Conservation (phyloP, 2,113 vertebrate genomes). For the Oryzias curvinotus region DNA sequence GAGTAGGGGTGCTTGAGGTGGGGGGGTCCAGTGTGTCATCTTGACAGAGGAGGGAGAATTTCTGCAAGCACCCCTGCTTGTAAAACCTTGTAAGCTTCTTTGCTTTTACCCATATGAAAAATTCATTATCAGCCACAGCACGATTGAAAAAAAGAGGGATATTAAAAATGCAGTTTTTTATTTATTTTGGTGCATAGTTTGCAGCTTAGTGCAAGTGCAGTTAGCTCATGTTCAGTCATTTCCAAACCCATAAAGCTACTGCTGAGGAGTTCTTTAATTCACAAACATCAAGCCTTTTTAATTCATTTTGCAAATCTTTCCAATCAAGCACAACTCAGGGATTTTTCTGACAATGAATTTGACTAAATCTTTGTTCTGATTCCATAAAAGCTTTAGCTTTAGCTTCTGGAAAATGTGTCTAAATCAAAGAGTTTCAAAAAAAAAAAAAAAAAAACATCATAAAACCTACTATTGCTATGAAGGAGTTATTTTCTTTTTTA, state of each 20-base stretch:
- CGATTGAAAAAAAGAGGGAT: slow-evolving; percentile 14
- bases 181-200: slow-evolving; percentile 9
- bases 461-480: too few species aligned
- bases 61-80: slow-evolving; percentile 37
- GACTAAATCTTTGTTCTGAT: too few species aligned
- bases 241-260: neutral
- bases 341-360: too few species aligned
- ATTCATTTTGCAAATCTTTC: too few species aligned
- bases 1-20: neutral
- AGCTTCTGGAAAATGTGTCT: too few species aligned
- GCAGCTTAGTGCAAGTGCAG: neutral
- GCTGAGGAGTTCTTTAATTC: too few species aligned
- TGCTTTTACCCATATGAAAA: slow-evolving; percentile 23
- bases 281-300: too few species aligned
- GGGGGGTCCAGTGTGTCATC: slow-evolving; percentile 33
- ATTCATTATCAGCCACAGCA: slow-evolving; percentile 33
- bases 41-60: slow-evolving; percentile 41
- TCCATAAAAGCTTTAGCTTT: too few species aligned
- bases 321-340: too few species aligned
- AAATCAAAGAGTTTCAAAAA: too few species aligned
- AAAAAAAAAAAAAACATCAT: too few species aligned
- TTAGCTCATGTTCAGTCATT: neutral
- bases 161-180: slow-evolving; percentile 3
- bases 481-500: too few species aligned
- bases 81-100: slow-evolving; percentile 43